Percentiles rank a stretch among this genome's conserved stretches.
phyloP scores from a whole-genome alignment of 2,797 vertebrate species.

The Pogonophryne albipinna region DNA sequence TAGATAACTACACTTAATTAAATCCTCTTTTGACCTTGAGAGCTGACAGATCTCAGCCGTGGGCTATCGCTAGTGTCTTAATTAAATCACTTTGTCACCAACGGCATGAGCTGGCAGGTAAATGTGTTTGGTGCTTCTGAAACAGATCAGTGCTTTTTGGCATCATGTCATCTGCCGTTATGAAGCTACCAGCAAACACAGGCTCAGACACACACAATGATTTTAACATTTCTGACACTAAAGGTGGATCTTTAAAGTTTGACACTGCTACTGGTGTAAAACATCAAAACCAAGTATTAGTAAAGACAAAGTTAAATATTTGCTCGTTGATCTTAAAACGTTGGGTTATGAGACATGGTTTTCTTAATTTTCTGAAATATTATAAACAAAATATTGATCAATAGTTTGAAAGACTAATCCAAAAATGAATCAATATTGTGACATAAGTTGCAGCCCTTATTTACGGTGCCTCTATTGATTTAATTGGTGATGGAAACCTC shows the following conservation, averaged over 20 bases:
- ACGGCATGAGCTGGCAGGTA: neutral
- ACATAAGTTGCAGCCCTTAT: no score
- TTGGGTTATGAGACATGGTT: neutral
- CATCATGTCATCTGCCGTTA: neutral
- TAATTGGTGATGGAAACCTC: slow-evolving; percentile 1
- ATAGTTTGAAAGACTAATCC: neutral
- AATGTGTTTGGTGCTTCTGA: neutral
- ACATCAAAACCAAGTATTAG: neutral
- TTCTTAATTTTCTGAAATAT: neutral
- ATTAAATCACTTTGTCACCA: neutral
- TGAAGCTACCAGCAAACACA: neutral
- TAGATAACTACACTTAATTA: no score
- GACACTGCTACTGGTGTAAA: neutral
- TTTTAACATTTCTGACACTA: neutral
- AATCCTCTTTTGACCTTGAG: neutral
- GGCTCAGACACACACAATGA: slow-evolving; percentile 7
- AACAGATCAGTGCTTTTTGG: neutral
- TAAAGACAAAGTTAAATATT: no score
- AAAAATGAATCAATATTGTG: neutral
- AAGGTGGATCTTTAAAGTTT: neutral
- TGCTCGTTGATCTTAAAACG: no score
- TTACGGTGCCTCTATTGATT: neutral
- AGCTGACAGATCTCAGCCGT: neutral
- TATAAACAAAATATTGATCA: neutral
- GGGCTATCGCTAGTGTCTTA: neutral